Base-by-base conservation (phyloP, 1,140 invertebrate genomes). In the Ips typographus region DNA sequence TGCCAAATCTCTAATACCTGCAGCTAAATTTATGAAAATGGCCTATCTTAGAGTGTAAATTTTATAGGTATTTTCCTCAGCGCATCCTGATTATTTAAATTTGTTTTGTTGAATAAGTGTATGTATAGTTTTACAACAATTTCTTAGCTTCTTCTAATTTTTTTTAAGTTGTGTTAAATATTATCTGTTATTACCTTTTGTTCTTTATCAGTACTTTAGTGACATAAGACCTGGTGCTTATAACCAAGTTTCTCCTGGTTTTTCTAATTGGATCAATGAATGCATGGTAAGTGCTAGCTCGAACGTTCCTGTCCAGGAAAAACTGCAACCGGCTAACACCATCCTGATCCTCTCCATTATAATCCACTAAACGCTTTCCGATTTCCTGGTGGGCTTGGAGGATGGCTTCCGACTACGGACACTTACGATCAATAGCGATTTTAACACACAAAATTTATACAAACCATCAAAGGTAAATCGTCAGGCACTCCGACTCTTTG, bases 191-290 rank as follows among this genome's bases (percentile, higher is more conserved):
- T 22, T 22, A 22, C 78, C 78, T 76, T 90, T 91, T 86, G 79
- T 95, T 87, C 2, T 41, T 47, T 72, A 95, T 90, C 1, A 93
- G 76, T 2, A 95, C 78, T 76, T 86, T 87, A 0, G 85, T 91
- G 0, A 88, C 91, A 52, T 89, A 84, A 0, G 91, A 85, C 62
- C 89, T 83, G 0, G 87, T 90, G 38, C 87, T 79, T 2, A 94
- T 84, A 57, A 84, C 82, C 38, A 96, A 80, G 80, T 96, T 96
- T 1, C 78, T 78, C 63, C 87, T 85, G 22, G 84, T 74, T 42
- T 89, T 80, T 37, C 51, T 55, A 51, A 89, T 87, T 1, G 91
- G 90, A 69, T 85, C 79, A 6, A 94, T 85, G 78, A 91, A 94
- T 1, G 90, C 91, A 38, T 80, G 80, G 0, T 84, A 78, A 37